Conservation (phyloP, 2,113 vertebrate species). For the Leptocoma aspasia region DNA sequence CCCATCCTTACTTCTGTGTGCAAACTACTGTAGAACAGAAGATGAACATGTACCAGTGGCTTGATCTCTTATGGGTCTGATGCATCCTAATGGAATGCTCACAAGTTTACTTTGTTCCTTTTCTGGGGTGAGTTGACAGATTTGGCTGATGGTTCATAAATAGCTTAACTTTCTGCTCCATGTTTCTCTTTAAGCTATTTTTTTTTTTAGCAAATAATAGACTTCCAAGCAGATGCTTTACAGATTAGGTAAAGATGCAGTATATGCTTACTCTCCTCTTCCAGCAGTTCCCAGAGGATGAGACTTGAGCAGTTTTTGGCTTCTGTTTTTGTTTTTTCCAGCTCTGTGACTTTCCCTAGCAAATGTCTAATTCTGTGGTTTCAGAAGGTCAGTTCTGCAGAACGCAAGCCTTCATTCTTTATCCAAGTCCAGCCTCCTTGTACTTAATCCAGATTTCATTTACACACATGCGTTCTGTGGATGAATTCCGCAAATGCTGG, state of each 20-base stretch:
- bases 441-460: not conserved
- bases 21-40: not conserved
- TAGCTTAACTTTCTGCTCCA: not conserved
- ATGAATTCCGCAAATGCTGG: not conserved
- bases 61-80: not conserved
- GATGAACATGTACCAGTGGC: not conserved
- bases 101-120: not conserved
- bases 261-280: not conserved
- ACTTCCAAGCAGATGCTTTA: constrained; percentile 9
- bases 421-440: not conserved
- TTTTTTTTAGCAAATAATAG: not conserved
- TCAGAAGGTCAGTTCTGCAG: constrained; percentile 3
- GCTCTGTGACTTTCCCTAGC: not conserved
- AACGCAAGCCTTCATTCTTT: not conserved
- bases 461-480: not conserved
- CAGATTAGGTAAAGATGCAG: not conserved
- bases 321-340: constrained; percentile 24
- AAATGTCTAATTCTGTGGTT: not conserved
- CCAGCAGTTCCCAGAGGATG: not conserved
- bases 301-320: not conserved
- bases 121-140: not conserved
- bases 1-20: not conserved
- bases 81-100: not conserved
- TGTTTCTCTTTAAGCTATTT: not conserved
- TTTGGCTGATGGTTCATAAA: not conserved